Evolutionary conservation across 2,888 invertebrate genomes (phyloP).

Genomic region (Operophtera brumata): DNA sequence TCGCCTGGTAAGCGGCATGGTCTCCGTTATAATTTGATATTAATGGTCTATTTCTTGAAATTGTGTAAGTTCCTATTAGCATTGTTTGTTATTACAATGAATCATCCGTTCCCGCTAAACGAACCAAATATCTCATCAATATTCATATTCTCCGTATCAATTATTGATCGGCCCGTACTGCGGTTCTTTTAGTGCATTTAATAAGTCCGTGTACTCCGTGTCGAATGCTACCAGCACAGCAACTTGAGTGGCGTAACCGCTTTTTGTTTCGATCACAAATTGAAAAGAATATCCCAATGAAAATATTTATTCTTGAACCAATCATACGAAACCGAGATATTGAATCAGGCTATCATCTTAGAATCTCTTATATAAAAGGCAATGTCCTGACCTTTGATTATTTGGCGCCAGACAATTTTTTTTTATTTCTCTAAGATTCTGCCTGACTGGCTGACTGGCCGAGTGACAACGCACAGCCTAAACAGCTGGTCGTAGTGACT

Average conservation of each 20-base stretch:
- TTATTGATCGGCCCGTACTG: constrained; percentile 11
- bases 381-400: too few relatives aligned
- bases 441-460: too few relatives aligned
- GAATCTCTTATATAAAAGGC: too few relatives aligned
- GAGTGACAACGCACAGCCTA: too few relatives aligned
- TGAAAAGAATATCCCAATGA: constrained; percentile 14
- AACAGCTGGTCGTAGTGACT: too few relatives aligned
- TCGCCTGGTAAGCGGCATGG: too few relatives aligned
- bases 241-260: constrained; percentile 15
- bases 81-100: neutral
- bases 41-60: too few relatives aligned
- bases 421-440: too few relatives aligned
- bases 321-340: constrained; percentile 5
- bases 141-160: constrained; percentile 39
- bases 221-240: constrained; percentile 6
- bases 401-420: too few relatives aligned
- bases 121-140: constrained; percentile 39
- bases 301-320: constrained; percentile 13
- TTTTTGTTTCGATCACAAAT: constrained; percentile 15
- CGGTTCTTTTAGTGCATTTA: constrained; percentile 9
- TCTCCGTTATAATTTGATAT: too few relatives aligned
- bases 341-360: neutral
- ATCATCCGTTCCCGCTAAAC: constrained; percentile 27
- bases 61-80: too few relatives aligned
- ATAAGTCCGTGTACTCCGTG: constrained; percentile 12